phyloP scores from a whole-genome alignment of 1,140 invertebrate species.

The Spodoptera frugiperda region DNA sequence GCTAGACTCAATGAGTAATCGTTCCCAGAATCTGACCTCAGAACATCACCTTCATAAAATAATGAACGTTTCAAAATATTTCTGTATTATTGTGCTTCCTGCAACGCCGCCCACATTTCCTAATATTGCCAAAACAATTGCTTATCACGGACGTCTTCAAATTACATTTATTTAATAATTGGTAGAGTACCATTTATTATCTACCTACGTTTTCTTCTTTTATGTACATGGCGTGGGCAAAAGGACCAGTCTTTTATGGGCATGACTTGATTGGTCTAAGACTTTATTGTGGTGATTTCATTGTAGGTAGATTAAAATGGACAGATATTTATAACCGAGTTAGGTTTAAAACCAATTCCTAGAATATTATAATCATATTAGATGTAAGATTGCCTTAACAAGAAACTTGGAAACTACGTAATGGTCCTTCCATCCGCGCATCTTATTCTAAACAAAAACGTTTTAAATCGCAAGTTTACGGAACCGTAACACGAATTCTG shows the following conservation, averaged over 20 bases:
- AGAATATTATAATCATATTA: too few relatives aligned
- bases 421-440: neutral
- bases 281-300: constrained; percentile 42
- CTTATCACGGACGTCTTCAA: constrained; percentile 17
- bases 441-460: neutral
- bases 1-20: constrained; percentile 5
- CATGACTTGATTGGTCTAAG: constrained; percentile 31
- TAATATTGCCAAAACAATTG: constrained; percentile 40
- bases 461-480: neutral
- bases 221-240: constrained; percentile 38
- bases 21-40: neutral
- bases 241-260: constrained; percentile 36
- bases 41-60: constrained; percentile 12
- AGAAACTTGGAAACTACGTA: neutral
- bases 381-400: neutral
- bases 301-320: neutral
- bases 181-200: constrained; percentile 51
- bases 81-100: neutral
- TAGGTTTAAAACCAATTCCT: too few relatives aligned
- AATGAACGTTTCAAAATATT: neutral
- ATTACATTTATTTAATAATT: constrained; percentile 37
- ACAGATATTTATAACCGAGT: neutral
- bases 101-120: constrained; percentile 17
- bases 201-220: constrained; percentile 49
- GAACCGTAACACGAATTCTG: neutral